Percentiles rank a stretch among this genome's conserved stretches.
Conservation (phyloP, 2,888 invertebrate genomes). For the Megastigmus dorsalis region DNA sequence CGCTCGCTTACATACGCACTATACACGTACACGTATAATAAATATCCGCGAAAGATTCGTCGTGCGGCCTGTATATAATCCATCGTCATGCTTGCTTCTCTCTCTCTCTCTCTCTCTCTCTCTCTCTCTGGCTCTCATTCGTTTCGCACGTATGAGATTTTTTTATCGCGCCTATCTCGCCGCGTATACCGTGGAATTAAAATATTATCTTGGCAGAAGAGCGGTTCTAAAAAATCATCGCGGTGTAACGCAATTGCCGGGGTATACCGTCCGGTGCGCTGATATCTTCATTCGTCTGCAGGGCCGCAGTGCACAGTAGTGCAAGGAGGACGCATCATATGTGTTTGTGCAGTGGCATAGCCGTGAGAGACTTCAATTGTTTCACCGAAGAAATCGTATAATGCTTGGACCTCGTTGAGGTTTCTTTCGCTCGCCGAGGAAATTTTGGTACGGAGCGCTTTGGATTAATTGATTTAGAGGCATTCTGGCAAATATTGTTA, state of each 20-base stretch:
- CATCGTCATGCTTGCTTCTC: constrained; percentile 21
- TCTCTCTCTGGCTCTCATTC: background rate
- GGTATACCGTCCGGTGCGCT: background rate
- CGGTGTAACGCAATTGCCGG: background rate
- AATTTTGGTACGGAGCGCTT: no score
- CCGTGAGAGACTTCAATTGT: constrained; percentile 43
- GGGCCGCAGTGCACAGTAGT: no score
- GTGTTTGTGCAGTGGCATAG: no score
- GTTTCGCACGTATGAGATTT: constrained; percentile 2
- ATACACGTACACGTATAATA: background rate
- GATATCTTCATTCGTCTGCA: constrained; percentile 56
- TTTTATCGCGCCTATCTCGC: constrained; percentile 20
- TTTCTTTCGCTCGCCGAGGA: no score
- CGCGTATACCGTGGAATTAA: constrained; percentile 23
- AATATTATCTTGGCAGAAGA: constrained; percentile 46
- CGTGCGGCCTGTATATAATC: no score
- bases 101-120: background rate
- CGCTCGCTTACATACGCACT: background rate
- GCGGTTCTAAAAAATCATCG: constrained; percentile 18
- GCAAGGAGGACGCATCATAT: no score
- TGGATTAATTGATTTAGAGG: no score
- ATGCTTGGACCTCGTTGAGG: no score
- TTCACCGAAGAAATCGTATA: background rate
- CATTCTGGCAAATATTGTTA: no score
- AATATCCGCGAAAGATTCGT: constrained; percentile 22